A percentile compares a stretch with the other conserved stretches of the same genome.
Evolutionary conservation across 1,140 invertebrate species (phyloP).

Genomic region (Trichomalopsis sarcophagae): DNA sequence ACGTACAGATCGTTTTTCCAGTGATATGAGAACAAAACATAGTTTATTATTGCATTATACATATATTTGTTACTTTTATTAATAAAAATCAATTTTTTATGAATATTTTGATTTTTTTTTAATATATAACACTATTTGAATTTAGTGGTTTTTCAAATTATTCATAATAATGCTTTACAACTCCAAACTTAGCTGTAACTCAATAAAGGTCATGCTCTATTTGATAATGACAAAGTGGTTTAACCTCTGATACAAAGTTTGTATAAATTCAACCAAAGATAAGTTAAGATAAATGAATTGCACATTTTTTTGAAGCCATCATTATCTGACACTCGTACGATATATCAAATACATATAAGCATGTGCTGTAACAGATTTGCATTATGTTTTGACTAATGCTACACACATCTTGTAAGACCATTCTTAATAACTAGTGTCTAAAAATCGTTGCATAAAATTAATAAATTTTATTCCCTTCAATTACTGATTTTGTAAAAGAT

Average conservation of each 20-base stretch:
- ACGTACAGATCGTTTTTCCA: background rate
- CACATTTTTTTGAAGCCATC: background rate
- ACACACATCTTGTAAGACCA: background rate
- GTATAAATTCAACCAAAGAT: background rate
- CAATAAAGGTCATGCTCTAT: background rate
- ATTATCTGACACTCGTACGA: background rate
- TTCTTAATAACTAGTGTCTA: background rate
- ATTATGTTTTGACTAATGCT: too few species aligned
- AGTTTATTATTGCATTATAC: conserved; percentile 10
- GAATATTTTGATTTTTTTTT: background rate
- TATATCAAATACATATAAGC: background rate
- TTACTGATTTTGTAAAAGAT: too few species aligned
- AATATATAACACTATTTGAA: too few species aligned
- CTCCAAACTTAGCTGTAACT: too few species aligned
- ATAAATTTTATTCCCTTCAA: too few species aligned
- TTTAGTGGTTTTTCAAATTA: too few species aligned
- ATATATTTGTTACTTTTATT: conserved; percentile 12
- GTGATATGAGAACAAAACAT: background rate
- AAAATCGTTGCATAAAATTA: background rate
- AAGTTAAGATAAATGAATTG: too few species aligned
- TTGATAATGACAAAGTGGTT: too few species aligned
- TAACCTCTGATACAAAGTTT: background rate
- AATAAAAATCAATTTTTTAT: conserved; percentile 9
- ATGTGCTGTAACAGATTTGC: background rate
- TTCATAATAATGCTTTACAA: too few species aligned